Conservation (phyloP, 1,140 invertebrate genomes). For the Saccostrea cuccullata region DNA sequence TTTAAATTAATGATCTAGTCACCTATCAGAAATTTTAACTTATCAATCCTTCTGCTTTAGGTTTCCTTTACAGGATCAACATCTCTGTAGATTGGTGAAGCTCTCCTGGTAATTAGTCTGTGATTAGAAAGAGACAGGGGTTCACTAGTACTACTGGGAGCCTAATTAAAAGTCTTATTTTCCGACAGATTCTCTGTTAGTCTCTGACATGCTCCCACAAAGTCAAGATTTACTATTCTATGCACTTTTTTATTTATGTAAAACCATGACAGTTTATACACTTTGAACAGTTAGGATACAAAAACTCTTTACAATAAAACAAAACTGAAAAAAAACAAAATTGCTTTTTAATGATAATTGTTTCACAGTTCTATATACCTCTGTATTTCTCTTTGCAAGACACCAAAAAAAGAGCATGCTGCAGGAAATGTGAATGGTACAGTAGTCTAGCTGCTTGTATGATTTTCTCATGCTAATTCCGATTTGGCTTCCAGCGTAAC, state of each 20-base stretch:
- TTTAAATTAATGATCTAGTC: constrained; percentile 23
- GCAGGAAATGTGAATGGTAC: neutral
- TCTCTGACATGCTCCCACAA: neutral
- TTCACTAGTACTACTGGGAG: neutral
- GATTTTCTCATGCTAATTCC: neutral
- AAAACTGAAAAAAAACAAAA: too few species aligned
- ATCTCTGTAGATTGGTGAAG: neutral
- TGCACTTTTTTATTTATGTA: neutral
- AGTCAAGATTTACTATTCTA: neutral
- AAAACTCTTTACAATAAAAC: too few species aligned
- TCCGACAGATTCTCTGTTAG: neutral
- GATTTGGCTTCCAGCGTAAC: neutral
- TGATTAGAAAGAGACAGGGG: neutral
- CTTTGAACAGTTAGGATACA: neutral
- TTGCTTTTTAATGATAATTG: constrained; percentile 8
- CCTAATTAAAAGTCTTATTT: constrained; percentile 1
- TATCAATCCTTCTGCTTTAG: constrained; percentile 3
- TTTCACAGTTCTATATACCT: neutral
- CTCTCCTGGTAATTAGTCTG: neutral
- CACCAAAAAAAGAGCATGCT: neutral
- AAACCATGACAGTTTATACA: neutral
- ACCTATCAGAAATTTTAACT: constrained; percentile 29
- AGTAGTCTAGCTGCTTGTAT: neutral
- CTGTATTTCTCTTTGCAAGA: neutral
- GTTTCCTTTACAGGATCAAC: neutral